Conservation (phyloP, 92 coral and sea anemone species). For the Phenganax stokvisi region DNA sequence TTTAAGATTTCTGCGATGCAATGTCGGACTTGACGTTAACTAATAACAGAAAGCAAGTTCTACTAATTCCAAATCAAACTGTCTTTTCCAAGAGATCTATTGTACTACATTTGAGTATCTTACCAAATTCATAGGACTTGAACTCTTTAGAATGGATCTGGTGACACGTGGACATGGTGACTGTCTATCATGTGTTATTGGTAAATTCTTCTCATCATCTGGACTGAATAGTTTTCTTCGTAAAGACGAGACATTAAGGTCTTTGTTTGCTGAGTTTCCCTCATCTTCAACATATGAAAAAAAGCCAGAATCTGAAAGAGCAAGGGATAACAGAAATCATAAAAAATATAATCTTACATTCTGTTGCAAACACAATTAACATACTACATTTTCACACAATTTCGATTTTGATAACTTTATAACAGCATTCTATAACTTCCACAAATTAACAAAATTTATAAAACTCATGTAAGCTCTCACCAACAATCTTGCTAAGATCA, state of each 20-base stretch:
- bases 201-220: conserved; percentile 44
- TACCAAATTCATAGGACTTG: conserved; percentile 77
- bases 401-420: too few relatives aligned
- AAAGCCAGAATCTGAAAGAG: conserved; percentile 25
- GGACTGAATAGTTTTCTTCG: conserved; percentile 81
- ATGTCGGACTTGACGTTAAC: conserved; percentile 85
- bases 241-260: conserved; percentile 70
- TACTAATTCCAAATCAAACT: too few relatives aligned
- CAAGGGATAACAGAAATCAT: neutral
- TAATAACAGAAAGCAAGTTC: conserved; percentile 13
- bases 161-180: conserved; percentile 37
- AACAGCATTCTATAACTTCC: too few relatives aligned
- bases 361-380: too few relatives aligned
- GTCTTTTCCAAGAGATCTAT: too few relatives aligned
- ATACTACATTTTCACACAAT: too few relatives aligned
- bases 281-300: conserved; percentile 30
- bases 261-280: conserved; percentile 47
- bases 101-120: conserved; percentile 10
- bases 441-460: neutral
- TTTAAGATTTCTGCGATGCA: conserved; percentile 29
- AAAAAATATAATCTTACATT: too few relatives aligned
- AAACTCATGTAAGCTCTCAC: conserved; percentile 30
- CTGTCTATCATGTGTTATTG: conserved; percentile 41
- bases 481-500: conserved; percentile 63
- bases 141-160: conserved; percentile 69